Conservation (phyloP, 2,113 vertebrate genomes). For the Emberiza fucata region DNA sequence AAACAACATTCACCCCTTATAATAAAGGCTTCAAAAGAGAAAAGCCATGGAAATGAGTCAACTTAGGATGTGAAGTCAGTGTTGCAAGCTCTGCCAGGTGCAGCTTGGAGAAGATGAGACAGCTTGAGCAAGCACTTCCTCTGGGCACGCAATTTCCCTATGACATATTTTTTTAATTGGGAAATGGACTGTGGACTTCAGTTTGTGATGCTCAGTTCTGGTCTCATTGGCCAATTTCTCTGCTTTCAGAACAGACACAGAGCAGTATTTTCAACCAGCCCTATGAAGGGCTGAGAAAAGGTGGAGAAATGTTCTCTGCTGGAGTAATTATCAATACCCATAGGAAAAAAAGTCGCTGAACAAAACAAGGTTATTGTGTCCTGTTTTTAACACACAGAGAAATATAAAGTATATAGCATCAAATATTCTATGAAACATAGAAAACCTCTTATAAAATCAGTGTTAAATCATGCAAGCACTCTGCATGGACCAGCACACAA, state of each 20-base stretch:
- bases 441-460: background rate
- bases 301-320: background rate
- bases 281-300: background rate
- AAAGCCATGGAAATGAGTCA: background rate
- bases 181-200: background rate
- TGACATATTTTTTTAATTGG: background rate
- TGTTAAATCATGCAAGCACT: background rate
- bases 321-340: background rate
- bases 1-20: background rate
- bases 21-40: background rate
- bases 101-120: background rate
- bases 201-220: background rate
- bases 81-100: background rate
- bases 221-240: background rate
- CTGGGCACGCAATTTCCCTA: background rate
- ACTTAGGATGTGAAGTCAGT: background rate
- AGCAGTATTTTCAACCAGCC: background rate
- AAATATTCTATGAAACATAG: background rate
- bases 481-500: fast-evolving
- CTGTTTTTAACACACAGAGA: background rate
- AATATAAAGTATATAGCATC: background rate
- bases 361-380: background rate
- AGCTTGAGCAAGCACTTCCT: background rate
- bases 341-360: background rate
- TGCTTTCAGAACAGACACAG: background rate